Evolutionary conservation across 1,140 invertebrate species (phyloP).

Genomic region (Harpegnathos saltator): DNA sequence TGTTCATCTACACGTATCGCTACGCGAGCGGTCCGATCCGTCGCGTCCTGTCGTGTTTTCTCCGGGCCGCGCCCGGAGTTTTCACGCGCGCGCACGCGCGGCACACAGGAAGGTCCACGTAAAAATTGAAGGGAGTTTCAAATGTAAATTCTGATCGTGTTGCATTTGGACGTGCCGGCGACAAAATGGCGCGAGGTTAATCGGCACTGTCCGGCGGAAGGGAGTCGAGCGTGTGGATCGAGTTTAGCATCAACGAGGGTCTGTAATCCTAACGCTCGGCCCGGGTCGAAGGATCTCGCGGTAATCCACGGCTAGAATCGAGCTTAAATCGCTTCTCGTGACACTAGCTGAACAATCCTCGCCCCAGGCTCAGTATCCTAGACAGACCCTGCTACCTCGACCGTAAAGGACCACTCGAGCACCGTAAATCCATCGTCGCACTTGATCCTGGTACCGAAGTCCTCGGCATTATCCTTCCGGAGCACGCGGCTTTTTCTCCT

Average conservation of each 20-base stretch:
- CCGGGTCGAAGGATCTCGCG: conserved; percentile 57
- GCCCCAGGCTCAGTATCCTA: conserved; percentile 48
- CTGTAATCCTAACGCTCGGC: conserved; percentile 61
- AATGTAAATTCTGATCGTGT: too few species aligned
- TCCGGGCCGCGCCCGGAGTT: too few species aligned
- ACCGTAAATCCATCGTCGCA: conserved; percentile 63
- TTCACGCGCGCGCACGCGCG: too few species aligned
- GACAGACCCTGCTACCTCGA: conserved; percentile 57
- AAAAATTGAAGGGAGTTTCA: too few species aligned
- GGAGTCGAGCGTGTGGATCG: conserved; percentile 56
- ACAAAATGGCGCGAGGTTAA: conserved; percentile 56
- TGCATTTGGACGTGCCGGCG: conserved; percentile 9
- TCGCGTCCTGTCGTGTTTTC: too few species aligned
- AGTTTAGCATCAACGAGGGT: conserved; percentile 61
- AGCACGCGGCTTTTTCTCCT: conserved; percentile 25
- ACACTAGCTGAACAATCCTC: conserved; percentile 62
- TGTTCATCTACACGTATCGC: too few species aligned
- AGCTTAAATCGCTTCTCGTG: conserved; percentile 62
- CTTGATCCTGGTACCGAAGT: conserved; percentile 64
- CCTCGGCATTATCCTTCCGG: conserved; percentile 52
- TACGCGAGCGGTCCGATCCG: too few species aligned
- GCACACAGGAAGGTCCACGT: background rate
- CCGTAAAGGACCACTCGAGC: conserved; percentile 62
- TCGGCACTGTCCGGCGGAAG: conserved; percentile 50
- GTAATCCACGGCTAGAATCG: conserved; percentile 64